Evolutionary conservation across 2,888 invertebrate genomes (phyloP).

Genomic region (Linnaemya tessellans): DNA sequence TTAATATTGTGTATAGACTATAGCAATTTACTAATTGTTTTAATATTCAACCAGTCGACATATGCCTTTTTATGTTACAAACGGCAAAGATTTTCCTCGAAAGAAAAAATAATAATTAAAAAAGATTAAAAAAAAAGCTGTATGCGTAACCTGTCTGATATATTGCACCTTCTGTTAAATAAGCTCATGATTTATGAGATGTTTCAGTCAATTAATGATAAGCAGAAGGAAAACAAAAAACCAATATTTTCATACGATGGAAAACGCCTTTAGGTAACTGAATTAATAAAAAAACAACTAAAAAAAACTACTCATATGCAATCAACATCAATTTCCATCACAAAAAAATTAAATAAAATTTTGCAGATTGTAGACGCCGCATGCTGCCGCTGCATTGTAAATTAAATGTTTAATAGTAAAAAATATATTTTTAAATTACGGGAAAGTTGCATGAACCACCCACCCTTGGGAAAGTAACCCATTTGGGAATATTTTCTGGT

Average conservation of each 20-base stretch:
- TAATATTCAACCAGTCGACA: neutral
- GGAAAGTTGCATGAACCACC: slow-evolving; percentile 30
- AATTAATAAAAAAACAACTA: slow-evolving; percentile 1
- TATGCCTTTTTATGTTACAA: slow-evolving; percentile 25
- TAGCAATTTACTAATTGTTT: no score
- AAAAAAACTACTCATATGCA: slow-evolving; percentile 23
- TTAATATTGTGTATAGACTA: no score
- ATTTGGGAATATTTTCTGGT: slow-evolving; percentile 3
- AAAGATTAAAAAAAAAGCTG: slow-evolving; percentile 32
- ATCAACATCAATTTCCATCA: slow-evolving; percentile 61
- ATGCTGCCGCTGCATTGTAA: slow-evolving; percentile 12
- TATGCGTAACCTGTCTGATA: slow-evolving; percentile 66
- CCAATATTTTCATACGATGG: slow-evolving; percentile 24
- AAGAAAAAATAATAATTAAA: slow-evolving; percentile 23
- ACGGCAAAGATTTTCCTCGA: neutral
- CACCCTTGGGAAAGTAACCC: slow-evolving; percentile 59
- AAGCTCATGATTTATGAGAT: slow-evolving; percentile 69
- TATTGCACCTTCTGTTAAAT: slow-evolving; percentile 69
- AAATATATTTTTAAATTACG: neutral
- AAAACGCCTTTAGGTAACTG: slow-evolving; percentile 56
- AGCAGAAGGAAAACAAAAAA: slow-evolving; percentile 40
- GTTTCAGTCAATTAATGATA: slow-evolving; percentile 71
- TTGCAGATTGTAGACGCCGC: slow-evolving; percentile 47
- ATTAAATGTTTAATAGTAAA: slow-evolving; percentile 5
- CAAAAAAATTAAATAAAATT: slow-evolving; percentile 33